Base-by-base conservation (phyloP, 1,140 invertebrate species). In the Drosophila sp. region DNA sequence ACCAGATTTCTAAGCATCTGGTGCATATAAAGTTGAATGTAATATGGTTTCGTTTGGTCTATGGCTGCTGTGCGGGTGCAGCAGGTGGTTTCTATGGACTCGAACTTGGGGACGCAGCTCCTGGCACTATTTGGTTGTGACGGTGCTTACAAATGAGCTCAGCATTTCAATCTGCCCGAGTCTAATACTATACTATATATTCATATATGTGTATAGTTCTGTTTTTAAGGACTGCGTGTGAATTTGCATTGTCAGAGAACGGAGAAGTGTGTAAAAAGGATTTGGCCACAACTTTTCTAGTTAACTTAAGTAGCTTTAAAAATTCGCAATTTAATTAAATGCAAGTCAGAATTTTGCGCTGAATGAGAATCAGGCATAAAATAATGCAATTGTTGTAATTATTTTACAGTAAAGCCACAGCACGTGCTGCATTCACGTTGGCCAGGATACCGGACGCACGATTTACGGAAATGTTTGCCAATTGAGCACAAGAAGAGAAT, bases 331-430 rank as follows among this genome's bases (percentile, higher is more conserved):
- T 87, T 87, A 87, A 87, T 87, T 87, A 87, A 87, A 78, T 76
- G 48, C 66, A 87, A 76, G 71, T 73, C 72, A 65, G 69, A 87
- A 54, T 58, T 63, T 7, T 43, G 46, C 53, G 56, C 29, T 16
- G 29, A 61, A 43, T 29, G 14, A n/a, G 14, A 18, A 13, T 16
- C 27, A 45, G 43, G 38, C 78, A 69, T 69, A 50, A 73, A 77
- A 69, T 82, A 77, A 86, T 86, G 75, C 82, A 86, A 86, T 86
- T 86, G 78, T 67, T 77, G 46, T 86, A 86, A 86, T 82, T 87
- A 78, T 87, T 76, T 81, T 54, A 54, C 36, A 76, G 70, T 58
- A 43, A 51, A 81, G 65, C 67, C 71, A 59, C 51, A 59, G 82
- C 78, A 87, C 82, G 76, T 82, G 82, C 48, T 48, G 43, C 58